Evolutionary conservation across 2,888 invertebrate species (phyloP).

Genomic region (Petrolisthes cinctipes): DNA sequence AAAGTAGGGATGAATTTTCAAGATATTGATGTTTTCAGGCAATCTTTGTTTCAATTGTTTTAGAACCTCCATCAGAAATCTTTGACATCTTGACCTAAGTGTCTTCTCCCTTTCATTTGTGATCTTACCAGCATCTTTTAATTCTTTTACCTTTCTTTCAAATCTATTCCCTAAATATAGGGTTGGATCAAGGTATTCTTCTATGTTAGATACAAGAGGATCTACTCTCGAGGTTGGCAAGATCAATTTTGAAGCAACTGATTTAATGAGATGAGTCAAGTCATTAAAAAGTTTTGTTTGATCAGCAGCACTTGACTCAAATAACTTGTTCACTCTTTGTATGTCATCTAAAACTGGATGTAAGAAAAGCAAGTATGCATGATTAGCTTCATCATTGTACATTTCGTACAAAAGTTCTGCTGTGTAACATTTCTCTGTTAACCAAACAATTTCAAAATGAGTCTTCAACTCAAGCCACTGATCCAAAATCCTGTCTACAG

Average conservation of each 20-base stretch:
- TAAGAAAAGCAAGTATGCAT: slow-evolving; percentile 10
- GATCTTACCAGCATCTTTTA: too few relatives aligned
- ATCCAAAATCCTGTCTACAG: slow-evolving; percentile 2
- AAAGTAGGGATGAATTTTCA: too few relatives aligned
- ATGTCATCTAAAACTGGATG: background rate
- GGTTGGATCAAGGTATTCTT: slow-evolving; percentile 20
- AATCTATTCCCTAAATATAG: slow-evolving; percentile 16
- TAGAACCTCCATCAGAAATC: too few relatives aligned
- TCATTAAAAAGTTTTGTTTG: slow-evolving; percentile 25
- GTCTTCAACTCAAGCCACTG: slow-evolving; percentile 22
- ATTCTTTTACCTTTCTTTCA: too few relatives aligned
- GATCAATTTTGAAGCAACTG: slow-evolving; percentile 2
- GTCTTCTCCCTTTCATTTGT: too few relatives aligned
- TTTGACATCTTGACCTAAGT: too few relatives aligned
- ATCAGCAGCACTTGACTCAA: slow-evolving; percentile 23
- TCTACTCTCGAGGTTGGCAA: slow-evolving; percentile 25
- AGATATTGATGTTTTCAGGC: too few relatives aligned
- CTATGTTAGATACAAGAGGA: slow-evolving; percentile 25
- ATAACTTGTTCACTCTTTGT: slow-evolving; percentile 7
- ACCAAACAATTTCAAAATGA: slow-evolving; percentile 13
- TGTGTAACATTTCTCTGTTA: slow-evolving; percentile 24
- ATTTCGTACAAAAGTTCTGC: slow-evolving; percentile 8
- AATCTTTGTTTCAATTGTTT: too few relatives aligned
- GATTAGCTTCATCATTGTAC: slow-evolving; percentile 24
- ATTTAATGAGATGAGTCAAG: slow-evolving; percentile 17